Evolutionary conservation across 2,797 vertebrate species (phyloP).

Genomic region (Echiichthys vipera): DNA sequence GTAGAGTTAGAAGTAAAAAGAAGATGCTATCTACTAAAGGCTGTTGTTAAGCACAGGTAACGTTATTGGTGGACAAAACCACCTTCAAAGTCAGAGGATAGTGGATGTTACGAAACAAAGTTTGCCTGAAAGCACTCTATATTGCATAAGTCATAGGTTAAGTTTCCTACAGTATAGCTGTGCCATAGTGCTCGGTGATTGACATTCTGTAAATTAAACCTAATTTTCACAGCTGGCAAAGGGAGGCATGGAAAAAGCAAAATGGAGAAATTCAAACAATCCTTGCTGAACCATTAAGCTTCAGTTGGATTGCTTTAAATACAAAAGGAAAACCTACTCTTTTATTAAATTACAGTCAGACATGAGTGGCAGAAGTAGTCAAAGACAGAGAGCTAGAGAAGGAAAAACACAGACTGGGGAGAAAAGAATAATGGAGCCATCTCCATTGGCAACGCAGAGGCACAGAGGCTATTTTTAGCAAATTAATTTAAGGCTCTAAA

Average conservation of each 20-base stretch:
- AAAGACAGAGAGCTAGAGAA: constrained; percentile 31
- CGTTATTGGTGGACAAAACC: constrained; percentile 7
- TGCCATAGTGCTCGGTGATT: not conserved
- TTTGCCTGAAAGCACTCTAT: too few species aligned
- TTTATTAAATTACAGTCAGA: constrained; percentile 76
- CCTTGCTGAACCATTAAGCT: constrained; percentile 26
- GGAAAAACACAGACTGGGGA: constrained; percentile 34
- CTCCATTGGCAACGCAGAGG: constrained; percentile 78
- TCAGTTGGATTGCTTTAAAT: constrained; percentile 53
- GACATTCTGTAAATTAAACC: constrained; percentile 7
- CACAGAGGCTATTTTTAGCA: constrained; percentile 86
- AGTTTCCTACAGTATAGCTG: not conserved
- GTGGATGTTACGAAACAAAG: constrained; percentile 9
- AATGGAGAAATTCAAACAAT: constrained; percentile 38
- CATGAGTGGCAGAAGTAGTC: constrained; percentile 71
- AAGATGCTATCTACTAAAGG: constrained; percentile 48
- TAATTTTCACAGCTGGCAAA: constrained; percentile 18
- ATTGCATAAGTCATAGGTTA: too few species aligned
- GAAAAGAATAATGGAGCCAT: constrained; percentile 78
- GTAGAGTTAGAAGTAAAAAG: constrained; percentile 40
- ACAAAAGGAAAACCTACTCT: constrained; percentile 52
- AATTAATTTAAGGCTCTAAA: constrained; percentile 89
- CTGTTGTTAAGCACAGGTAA: constrained; percentile 18
- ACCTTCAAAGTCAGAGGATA: not conserved
- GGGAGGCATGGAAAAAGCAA: constrained; percentile 17